phyloP scores from a whole-genome alignment of 2,113 vertebrate species.

The Rhineura floridana region DNA sequence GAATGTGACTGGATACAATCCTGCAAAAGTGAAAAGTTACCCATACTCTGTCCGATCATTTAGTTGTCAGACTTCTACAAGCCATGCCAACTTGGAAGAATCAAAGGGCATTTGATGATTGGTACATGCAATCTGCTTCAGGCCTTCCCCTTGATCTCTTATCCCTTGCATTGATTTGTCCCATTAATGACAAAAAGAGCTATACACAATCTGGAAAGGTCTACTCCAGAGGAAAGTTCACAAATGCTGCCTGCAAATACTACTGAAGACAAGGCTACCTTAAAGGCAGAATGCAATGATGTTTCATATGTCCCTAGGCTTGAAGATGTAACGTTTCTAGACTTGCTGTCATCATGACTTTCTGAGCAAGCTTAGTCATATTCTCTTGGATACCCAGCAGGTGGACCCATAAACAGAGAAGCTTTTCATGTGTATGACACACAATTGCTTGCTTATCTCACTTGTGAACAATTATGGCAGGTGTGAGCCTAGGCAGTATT shows the following conservation, averaged over 20 bases:
- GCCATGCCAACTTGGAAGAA: background rate
- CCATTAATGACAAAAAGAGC: background rate
- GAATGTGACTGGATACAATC: too few species aligned
- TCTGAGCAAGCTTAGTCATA: constrained; percentile 56
- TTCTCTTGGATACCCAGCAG: background rate
- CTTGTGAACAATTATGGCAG: constrained; percentile 35
- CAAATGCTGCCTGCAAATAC: fast-evolving
- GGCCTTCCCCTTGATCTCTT: background rate
- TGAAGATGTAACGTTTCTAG: constrained; percentile 44
- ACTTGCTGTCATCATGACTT: constrained; percentile 42
- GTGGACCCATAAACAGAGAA: constrained; percentile 31
- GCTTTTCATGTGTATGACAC: constrained; percentile 15
- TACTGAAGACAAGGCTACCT: fast-evolving
- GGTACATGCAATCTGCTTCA: background rate
- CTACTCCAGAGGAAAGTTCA: background rate
- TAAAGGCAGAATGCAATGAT: background rate
- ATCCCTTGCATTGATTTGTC: background rate
- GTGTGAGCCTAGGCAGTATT: background rate
- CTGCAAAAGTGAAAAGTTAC: background rate
- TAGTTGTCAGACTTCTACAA: background rate
- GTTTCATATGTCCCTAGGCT: fast-evolving
- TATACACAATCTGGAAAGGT: background rate
- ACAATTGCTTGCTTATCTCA: constrained; percentile 50
- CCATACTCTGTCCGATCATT: background rate
- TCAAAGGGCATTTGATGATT: background rate